Evolutionary conservation across 2,888 invertebrate genomes (phyloP), one percentile per base, ranked within the genome.

Genomic region (Spialia ferax): DNA sequence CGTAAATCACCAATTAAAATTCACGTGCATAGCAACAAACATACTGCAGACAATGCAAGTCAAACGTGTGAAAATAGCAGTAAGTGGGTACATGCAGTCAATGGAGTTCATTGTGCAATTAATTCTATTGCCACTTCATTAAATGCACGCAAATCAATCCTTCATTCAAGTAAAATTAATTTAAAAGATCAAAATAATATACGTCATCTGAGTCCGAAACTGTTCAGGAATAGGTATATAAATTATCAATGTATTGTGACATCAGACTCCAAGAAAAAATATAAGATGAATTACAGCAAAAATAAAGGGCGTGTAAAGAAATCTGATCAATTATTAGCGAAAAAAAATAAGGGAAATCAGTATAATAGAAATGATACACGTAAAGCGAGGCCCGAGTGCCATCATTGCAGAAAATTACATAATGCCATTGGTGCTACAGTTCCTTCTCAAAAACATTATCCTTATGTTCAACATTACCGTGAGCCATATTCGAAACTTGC

Each of bases 291-390:
- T 54, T 79, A 78, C 73, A 71, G 74, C 13, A 62, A 69, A 2
- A 70, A 74, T 10, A 81, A 79, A 74, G 83, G 85, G 11, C 83
- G 86, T 83, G 71, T 83, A n/a, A 79, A 83, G 70, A 85, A 85
- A 76, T 78, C 81, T 22, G 29, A 74, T 65, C 23, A 52, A 15
- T n/a, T 13, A 6, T 3, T 18, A 10, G n/a, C 4, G 18, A 2
- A 32, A n/a, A 22, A 50, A 29, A 29, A 29, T n/a, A n/a, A n/a
- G n/a, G n/a, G 4, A 29, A 8, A 29, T 29, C 6, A 29, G 29
- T 29, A 8, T 29, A 29, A 29, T 10, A 29, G 4, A 29, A 29
- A 29, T 29, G 29, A 29, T 10, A 29, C 68, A 18, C 54, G 69
- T 5, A 22, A 11, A 59, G 55, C 8, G 13, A 32, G 8, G 48